Evolutionary conservation across 2,113 vertebrate species (phyloP).

Genomic region (Catharus fuscescens): DNA sequence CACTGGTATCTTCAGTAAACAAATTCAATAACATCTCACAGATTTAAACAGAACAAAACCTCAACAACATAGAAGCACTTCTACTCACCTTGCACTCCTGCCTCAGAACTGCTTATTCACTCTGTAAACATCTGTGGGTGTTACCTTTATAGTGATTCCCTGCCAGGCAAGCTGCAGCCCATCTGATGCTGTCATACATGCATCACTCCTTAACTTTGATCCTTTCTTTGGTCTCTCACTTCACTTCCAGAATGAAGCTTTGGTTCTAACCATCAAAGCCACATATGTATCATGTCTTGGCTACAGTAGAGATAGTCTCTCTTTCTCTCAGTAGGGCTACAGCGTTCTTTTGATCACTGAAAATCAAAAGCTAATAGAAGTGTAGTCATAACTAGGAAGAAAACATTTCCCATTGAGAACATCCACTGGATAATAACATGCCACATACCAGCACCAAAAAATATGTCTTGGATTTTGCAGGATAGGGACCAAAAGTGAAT

Average conservation of each 20-base stretch:
- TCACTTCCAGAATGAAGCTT: not conserved
- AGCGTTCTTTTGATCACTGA: not conserved
- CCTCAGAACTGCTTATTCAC: not conserved
- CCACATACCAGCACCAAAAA: not conserved
- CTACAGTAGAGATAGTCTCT: not conserved
- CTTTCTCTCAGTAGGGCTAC: not conserved
- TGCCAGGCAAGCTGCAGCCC: not conserved
- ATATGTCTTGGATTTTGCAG: not conserved
- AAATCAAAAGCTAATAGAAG: slow-evolving; percentile 23
- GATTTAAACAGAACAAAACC: not conserved
- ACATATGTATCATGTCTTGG: not conserved
- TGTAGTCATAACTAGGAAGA: not conserved
- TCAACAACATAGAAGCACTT: not conserved
- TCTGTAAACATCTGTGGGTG: not conserved
- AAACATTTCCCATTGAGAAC: not conserved
- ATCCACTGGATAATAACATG: not conserved
- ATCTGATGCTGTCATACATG: not conserved
- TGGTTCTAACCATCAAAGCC: slow-evolving; percentile 35
- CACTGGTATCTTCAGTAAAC: not conserved
- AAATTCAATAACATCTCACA: not conserved
- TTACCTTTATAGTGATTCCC: not conserved
- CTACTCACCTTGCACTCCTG: not conserved
- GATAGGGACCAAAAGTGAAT: not conserved
- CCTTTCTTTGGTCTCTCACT: slow-evolving; percentile 22
- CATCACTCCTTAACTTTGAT: not conserved